Conservation (phyloP, 2,113 vertebrate species). For the Trochalopteron elliotii region DNA sequence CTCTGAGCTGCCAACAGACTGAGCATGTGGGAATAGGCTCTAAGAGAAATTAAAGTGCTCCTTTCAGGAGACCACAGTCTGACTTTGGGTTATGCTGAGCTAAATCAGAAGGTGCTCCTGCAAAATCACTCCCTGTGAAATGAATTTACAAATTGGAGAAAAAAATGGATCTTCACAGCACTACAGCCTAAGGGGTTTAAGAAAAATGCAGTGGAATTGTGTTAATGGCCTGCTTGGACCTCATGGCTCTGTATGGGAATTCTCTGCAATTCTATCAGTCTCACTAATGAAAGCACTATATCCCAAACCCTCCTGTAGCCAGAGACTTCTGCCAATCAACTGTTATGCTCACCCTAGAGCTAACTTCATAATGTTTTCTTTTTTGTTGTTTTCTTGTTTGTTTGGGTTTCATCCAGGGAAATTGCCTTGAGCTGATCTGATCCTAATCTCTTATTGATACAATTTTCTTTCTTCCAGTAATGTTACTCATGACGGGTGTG, state of each 20-base stretch:
- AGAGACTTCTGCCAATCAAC: neutral
- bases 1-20: slow-evolving; percentile 24
- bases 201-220: neutral
- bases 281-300: neutral
- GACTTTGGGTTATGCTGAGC: neutral
- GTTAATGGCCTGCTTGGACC: neutral
- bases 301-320: neutral
- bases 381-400: neutral
- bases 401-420: neutral
- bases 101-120: neutral
- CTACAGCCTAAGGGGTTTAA: neutral
- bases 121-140: neutral
- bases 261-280: neutral
- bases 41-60: neutral
- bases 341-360: neutral
- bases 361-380: neutral
- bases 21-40: neutral
- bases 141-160: neutral
- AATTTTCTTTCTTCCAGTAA: neutral
- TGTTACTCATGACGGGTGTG: neutral
- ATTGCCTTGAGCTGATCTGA: neutral
- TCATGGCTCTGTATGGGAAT: neutral
- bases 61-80: neutral
- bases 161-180: neutral
- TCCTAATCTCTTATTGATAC: neutral